phyloP scores from a whole-genome alignment of 2,888 invertebrate genomes.

The Matsumyia berberina region DNA sequence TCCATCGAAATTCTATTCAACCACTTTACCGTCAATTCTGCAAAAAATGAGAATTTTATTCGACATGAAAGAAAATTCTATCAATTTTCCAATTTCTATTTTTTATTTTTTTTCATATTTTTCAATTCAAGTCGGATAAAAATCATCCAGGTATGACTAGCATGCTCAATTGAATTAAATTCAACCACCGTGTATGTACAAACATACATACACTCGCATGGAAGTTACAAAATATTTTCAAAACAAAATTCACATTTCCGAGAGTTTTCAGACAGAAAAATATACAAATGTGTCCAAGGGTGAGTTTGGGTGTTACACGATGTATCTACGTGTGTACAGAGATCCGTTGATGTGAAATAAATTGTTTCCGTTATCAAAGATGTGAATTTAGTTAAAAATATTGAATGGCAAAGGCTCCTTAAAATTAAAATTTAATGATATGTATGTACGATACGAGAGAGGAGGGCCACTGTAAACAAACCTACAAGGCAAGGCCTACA shows the following conservation, averaged over 20 bases:
- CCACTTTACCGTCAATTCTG: background rate
- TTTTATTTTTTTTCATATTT: background rate
- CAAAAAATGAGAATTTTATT: background rate
- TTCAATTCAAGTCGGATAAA: constrained; percentile 6
- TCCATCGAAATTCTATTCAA: background rate
- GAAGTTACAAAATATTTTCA: background rate
- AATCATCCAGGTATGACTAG: constrained; percentile 29
- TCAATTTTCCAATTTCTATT: background rate
- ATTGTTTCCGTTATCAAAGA: too few relatives aligned
- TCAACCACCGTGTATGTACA: background rate
- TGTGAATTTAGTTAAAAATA: too few relatives aligned
- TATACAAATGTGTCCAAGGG: background rate
- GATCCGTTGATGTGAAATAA: constrained; percentile 14
- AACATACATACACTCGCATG: background rate
- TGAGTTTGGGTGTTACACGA: background rate
- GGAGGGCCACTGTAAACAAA: too few relatives aligned
- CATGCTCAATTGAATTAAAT: constrained; percentile 42
- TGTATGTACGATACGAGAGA: too few relatives aligned
- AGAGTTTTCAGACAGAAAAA: background rate
- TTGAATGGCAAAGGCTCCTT: too few relatives aligned
- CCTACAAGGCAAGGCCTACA: too few relatives aligned
- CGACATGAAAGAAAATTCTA: constrained; percentile 2
- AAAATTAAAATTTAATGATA: too few relatives aligned
- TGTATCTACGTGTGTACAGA: background rate
- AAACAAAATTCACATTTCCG: background rate